Conservation (phyloP, 2,113 vertebrate species). For the Alethe diademata region DNA sequence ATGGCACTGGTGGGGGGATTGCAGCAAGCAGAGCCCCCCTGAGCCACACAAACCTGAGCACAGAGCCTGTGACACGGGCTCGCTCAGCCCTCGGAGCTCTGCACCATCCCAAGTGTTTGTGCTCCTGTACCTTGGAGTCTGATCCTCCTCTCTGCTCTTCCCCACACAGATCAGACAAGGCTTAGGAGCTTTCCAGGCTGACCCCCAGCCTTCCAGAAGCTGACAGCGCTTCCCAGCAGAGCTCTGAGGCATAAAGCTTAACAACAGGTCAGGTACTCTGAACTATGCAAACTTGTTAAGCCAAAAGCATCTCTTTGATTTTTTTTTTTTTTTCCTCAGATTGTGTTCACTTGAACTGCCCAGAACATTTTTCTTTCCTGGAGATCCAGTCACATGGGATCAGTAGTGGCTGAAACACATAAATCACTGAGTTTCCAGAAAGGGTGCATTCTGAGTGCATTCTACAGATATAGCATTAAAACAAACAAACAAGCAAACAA, state of each 20-base stretch:
- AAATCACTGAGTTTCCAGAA: not conserved
- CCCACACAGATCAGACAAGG: not conserved
- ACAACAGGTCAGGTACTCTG: not conserved
- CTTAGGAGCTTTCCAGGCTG: not conserved
- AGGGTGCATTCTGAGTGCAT: not conserved
- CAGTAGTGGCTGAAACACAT: not conserved
- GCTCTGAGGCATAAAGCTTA: not conserved
- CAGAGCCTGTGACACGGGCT: fast-evolving
- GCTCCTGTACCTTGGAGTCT: not conserved
- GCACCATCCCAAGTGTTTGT: fast-evolving
- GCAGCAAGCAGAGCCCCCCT: not conserved
- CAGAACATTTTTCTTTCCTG: not conserved
- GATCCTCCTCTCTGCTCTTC: not conserved
- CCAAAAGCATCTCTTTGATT: not conserved
- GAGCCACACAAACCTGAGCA: not conserved
- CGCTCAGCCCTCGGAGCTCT: not conserved
- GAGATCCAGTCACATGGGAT: not conserved
- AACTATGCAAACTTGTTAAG: not conserved
- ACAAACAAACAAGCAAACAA: not conserved
- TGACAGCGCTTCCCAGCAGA: not conserved
- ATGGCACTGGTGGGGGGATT: fast-evolving
- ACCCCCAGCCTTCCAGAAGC: not conserved
- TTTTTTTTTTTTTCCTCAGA: no score
- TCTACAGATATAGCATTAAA: not conserved
- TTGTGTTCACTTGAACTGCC: not conserved